phyloP scores from a whole-genome alignment of 2,797 vertebrate genomes.

The Echeneis naucrates region DNA sequence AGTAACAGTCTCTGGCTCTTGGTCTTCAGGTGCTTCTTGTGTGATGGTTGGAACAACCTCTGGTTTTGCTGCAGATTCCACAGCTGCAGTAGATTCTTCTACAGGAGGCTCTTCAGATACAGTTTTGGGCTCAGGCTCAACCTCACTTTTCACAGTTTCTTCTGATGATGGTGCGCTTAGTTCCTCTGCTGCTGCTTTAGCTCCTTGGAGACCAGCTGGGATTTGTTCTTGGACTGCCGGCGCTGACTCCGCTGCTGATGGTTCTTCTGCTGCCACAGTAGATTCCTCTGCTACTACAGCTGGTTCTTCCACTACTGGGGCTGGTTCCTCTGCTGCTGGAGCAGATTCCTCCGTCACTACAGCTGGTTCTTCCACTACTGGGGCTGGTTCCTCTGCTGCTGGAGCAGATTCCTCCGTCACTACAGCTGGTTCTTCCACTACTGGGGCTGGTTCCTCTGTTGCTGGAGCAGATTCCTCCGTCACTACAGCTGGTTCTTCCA shows the following conservation, averaged over 20 bases:
- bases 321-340: background rate
- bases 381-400: conserved; percentile 8
- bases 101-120: conserved; percentile 27
- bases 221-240: conserved; percentile 18
- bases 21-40: conserved; percentile 29
- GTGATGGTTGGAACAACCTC: conserved; percentile 42
- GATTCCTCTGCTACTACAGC: background rate
- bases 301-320: background rate
- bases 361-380: background rate
- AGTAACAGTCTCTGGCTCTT: conserved; percentile 61
- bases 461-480: conserved; percentile 29
- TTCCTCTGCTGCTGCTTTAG: conserved; percentile 10
- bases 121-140: conserved; percentile 43
- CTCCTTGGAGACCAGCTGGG: conserved; percentile 2
- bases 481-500: conserved; percentile 11
- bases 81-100: conserved; percentile 43
- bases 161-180: conserved; percentile 22
- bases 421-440: background rate
- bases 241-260: background rate
- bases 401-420: background rate
- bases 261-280: no score
- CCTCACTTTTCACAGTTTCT: conserved; percentile 27
- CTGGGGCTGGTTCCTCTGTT: conserved; percentile 1
- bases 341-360: conserved; percentile 5
- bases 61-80: conserved; percentile 45